A percentile compares a stretch with the other conserved stretches of the same genome.
These are phyloP conservation scores for Criorhina ranunculi DNA, from an alignment of 2,888 invertebrate species.

Conservation along the genomic window DNA sequence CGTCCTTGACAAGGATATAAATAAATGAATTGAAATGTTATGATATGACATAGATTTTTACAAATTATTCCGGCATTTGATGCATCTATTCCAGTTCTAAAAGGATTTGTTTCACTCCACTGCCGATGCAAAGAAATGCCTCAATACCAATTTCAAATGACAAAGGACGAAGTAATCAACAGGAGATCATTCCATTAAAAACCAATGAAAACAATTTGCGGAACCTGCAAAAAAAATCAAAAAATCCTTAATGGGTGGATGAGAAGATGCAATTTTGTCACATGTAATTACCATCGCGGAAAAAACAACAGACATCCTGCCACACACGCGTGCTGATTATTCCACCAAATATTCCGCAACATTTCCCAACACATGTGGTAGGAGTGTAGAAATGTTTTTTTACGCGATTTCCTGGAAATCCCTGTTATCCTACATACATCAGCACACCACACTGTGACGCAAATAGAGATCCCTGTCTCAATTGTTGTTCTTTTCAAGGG, in stretches of 20 bases:
- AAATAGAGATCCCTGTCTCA: conserved; percentile 4
- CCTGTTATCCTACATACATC: not conserved
- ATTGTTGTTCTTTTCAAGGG: conserved; percentile 1
- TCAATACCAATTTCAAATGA: no score
- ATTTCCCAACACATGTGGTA: conserved; percentile 24
- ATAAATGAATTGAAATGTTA: conserved; percentile 36
- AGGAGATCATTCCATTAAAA: not conserved
- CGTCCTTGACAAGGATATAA: conserved; percentile 31
- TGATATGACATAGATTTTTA: conserved; percentile 4
- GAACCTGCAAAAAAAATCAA: not conserved
- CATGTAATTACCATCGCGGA: conserved; percentile 1
- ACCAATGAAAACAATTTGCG: not conserved
- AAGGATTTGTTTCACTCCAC: no score
- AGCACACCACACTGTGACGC: conserved; percentile 15
- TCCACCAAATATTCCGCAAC: conserved; percentile 34
- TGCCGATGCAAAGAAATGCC: no score
- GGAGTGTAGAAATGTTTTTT: not conserved
- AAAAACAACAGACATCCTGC: conserved; percentile 7
- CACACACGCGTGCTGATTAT: conserved; percentile 5
- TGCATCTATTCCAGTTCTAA: not conserved
- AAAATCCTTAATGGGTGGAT: not conserved
- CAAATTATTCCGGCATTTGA: not conserved
- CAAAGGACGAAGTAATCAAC: no score
- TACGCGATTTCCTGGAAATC: conserved; percentile 17
- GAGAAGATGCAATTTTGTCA: no score